A percentile compares a stretch with the other conserved stretches of the same genome.
Conservation (phyloP, 1,140 invertebrate genomes). For the Papilio polyxenes region DNA sequence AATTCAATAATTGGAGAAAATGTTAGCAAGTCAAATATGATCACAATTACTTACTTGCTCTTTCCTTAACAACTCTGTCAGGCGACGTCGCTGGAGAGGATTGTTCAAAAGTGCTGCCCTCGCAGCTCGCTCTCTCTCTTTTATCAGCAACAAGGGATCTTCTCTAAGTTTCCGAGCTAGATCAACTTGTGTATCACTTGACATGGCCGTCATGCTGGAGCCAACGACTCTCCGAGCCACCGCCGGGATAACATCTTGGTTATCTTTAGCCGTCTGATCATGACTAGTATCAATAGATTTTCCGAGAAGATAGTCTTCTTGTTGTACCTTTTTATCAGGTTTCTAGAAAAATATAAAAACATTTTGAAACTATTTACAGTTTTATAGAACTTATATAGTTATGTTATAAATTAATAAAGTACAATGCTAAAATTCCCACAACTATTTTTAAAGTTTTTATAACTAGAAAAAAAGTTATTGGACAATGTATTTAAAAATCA, state of each 20-base stretch:
- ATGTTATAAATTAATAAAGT: too few relatives aligned
- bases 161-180: constrained; percentile 92
- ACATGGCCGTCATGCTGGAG: constrained; percentile 67
- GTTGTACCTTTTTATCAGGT: constrained; percentile 86
- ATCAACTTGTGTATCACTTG: constrained; percentile 87
- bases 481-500: too few relatives aligned
- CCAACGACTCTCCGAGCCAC: constrained; percentile 85
- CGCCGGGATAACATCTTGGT: constrained; percentile 88
- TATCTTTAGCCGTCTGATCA: constrained; percentile 83
- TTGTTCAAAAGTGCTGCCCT: constrained; percentile 90
- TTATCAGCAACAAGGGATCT: constrained; percentile 93
- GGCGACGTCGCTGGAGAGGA: constrained; percentile 92
- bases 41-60: constrained; percentile 75
- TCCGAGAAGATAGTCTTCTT: constrained; percentile 95
- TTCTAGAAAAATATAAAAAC: constrained; percentile 74
- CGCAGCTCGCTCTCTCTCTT: constrained; percentile 91
- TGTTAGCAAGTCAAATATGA: background rate
- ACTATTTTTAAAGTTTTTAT: too few relatives aligned
- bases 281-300: constrained; percentile 92
- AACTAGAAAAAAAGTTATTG: too few relatives aligned
- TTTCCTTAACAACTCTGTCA: constrained; percentile 87
- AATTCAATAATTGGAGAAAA: constrained; percentile 19
- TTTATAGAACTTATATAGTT: too few relatives aligned
- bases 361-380: background rate
- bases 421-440: too few relatives aligned